Base-by-base conservation (phyloP, 2,113 vertebrate species). In the Scomber colias region DNA sequence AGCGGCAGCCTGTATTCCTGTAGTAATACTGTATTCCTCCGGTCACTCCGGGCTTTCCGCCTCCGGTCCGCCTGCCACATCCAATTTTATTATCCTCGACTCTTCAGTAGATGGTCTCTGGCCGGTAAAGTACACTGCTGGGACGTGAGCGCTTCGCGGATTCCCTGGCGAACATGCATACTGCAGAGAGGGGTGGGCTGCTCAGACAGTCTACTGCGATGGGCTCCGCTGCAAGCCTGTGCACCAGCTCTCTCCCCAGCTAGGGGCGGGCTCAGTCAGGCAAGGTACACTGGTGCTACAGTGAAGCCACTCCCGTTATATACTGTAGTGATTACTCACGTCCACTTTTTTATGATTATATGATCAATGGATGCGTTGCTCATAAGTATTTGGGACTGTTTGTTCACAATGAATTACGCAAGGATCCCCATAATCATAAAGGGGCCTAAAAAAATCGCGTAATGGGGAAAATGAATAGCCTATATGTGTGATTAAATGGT, bases 81-180 rank as follows among this genome's bases (percentile, higher is more conserved):
- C 91, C 92, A 95, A 82, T 62, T 71, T 49, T 67, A 88, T 89
- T 93, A 90, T 88, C 86, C 84, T 81, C 87, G 90, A 69, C 86
- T 95, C 90, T 79, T 85, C 73, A 76, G 84, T 77, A 81, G 84
- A 79, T 86, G 86, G 65, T 87, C 78, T 87, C 89, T 80, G 86
- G 80, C 87, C 88, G 90, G 87, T 90, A 90, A 89, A 85, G 84
- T 81, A 71, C 68, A 73, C 86, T 87, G 93, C 87, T 87, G 90
- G 90, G 93, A 94, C 92, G 80, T 90, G 85, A 88, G 92, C 81
- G 87, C 83, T 82, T 90, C 90, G 80, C 90, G 89, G 82, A 93
- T 81, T 90, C 89, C 92, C 92, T 87, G 88, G 84, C 82, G 76
- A 93, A 91, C 92, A 91, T 92, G 92, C 94, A 95, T 95, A 92